A percentile compares a stretch with the other conserved stretches of the same genome.
Evolutionary conservation across 2,888 invertebrate genomes (phyloP).

Genomic region (Netelia fuscicornis): DNA sequence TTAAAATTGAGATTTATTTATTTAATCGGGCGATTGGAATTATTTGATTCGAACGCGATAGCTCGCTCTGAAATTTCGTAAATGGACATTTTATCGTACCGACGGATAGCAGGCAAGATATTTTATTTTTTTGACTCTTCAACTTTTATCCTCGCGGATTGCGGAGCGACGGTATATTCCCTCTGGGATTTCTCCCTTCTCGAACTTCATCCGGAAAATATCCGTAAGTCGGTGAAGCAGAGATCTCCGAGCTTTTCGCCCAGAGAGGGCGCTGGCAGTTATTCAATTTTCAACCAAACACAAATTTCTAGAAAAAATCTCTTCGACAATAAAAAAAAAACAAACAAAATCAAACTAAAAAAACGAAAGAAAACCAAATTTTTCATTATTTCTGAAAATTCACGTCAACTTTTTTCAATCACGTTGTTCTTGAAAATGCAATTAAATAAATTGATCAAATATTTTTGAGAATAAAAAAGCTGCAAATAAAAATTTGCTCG

Average conservation of each 20-base stretch:
- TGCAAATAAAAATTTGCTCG: no score
- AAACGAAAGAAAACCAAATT: not conserved
- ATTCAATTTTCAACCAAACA: not conserved
- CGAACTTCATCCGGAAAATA: constrained; percentile 39
- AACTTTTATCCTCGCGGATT: constrained; percentile 7
- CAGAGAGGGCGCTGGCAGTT: not conserved
- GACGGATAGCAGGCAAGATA: constrained; percentile 50
- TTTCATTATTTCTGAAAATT: not conserved
- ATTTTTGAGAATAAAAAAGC: no score
- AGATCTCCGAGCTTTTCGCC: constrained; percentile 15
- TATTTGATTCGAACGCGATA: constrained; percentile 1
- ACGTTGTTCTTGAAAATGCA: not conserved
- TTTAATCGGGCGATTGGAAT: not conserved
- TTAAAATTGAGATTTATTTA: not conserved
- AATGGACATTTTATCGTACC: constrained; percentile 34
- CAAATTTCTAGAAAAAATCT: not conserved
- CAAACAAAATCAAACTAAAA: not conserved
- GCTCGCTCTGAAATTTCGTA: constrained; percentile 6
- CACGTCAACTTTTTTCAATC: not conserved
- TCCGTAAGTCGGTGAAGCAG: constrained; percentile 62
- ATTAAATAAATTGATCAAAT: not conserved
- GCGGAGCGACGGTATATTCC: constrained; percentile 2
- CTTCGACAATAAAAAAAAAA: not conserved
- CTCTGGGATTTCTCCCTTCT: constrained; percentile 44
- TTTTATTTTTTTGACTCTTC: not conserved